Evolutionary conservation across 2,113 vertebrate species (phyloP).

Genomic region (Cisticola juncidis): DNA sequence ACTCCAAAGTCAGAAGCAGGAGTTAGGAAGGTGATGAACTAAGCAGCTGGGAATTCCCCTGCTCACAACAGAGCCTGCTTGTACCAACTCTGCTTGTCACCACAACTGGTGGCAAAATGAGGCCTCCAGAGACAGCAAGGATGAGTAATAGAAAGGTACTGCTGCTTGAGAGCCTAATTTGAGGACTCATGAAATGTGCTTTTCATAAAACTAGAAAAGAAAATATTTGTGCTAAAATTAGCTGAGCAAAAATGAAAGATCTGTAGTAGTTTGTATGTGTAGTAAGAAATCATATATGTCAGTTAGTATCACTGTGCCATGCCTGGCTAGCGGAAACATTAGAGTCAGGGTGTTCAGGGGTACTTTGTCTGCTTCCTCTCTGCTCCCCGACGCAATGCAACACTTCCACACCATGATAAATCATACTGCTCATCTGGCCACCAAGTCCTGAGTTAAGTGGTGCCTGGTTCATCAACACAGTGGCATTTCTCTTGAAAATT

Average conservation of each 20-base stretch:
- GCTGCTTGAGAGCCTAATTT: background rate
- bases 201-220: background rate
- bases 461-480: background rate
- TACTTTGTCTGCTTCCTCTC: background rate
- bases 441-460: background rate
- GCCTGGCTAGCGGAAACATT: background rate
- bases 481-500: background rate
- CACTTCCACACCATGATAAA: background rate
- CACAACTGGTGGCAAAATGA: background rate
- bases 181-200: background rate
- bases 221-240: background rate
- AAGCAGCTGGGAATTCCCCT: background rate
- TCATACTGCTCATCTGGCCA: fast-evolving
- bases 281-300: fast-evolving
- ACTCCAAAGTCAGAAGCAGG: background rate
- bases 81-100: background rate
- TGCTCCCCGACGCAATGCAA: background rate
- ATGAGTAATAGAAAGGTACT: background rate
- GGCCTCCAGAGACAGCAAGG: background rate
- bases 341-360: background rate
- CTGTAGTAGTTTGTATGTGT: background rate
- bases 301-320: background rate
- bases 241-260: background rate
- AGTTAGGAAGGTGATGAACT: background rate
- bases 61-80: background rate